These are phyloP conservation scores for Brachionus manjavacas DNA, from an alignment of 1,140 invertebrate genomes.

Conservation along the genomic window DNA sequence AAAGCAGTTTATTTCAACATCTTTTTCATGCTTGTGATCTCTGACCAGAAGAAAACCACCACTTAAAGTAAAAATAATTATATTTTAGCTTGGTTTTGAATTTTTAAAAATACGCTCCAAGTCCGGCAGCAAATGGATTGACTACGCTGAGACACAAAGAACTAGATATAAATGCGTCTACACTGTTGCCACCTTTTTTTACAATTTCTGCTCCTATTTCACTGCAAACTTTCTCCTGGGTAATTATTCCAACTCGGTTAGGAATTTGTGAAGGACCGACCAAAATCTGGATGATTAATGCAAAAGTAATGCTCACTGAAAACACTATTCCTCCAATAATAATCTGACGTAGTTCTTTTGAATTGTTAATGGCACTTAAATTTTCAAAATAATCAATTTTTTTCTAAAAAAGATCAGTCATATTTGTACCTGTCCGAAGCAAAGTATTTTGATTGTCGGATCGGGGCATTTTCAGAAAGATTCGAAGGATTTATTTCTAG, in stretches of 20 bases:
- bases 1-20: conserved; percentile 31
- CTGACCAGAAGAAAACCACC: conserved; percentile 24
- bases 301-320: conserved; percentile 6
- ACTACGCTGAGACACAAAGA: conserved; percentile 16
- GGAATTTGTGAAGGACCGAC: conserved; percentile 17
- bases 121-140: conserved; percentile 24
- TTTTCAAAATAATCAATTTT: not conserved
- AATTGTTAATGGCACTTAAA: not conserved
- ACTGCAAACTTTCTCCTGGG: conserved; percentile 37
- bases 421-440: conserved; percentile 16
- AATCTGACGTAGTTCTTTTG: conserved; percentile 3
- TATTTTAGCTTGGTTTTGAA: not conserved
- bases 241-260: conserved; percentile 18
- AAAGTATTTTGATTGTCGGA: conserved; percentile 38
- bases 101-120: conserved; percentile 26
- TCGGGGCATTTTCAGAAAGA: conserved; percentile 13
- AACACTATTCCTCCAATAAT: conserved; percentile 22
- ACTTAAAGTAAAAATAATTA: not conserved
- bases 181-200: conserved; percentile 10
- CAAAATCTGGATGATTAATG: conserved; percentile 38
- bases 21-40: conserved; percentile 41
- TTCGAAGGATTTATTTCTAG: not conserved
- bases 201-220: conserved; percentile 33
- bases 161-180: conserved; percentile 35
- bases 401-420: not conserved